Evolutionary conservation across 2,113 vertebrate genomes (phyloP), one percentile per base, ranked within the genome.

Genomic region (Okapia johnstoni): DNA sequence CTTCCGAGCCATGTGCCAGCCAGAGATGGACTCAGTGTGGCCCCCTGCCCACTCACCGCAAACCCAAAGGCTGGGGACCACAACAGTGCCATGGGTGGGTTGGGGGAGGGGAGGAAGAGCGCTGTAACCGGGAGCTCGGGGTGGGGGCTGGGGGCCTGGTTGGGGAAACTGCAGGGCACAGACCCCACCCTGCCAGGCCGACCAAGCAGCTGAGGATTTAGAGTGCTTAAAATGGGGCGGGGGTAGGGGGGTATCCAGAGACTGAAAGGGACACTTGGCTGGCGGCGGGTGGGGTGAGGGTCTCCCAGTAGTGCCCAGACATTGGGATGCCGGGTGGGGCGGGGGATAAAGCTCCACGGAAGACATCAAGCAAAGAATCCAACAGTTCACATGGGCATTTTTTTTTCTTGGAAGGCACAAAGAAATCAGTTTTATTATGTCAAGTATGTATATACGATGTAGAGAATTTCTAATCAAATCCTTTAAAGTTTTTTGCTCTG

Each of bases 241-340:
- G 7, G 54, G 2, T 28, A n/a, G 14, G 3, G 54, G 3, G 50
- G 14, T 1, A 43, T 23, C 52, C 77, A 66, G 60, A 23, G 80
- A 30, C 28, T 1, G 13, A 54, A n/a, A 60, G 43, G 54, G 46
- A 25, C 46, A 1, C 57, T 15, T 15, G 26, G 21, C 23, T 11
- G 26, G 12, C 17, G 1, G 3, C 9, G 33, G 16, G 54, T 3
- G 1, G 5, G 16, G 54, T 2, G 1, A 7, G 26, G 12, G 17
- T n/a, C 55, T 48, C 40, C 15, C 8, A 0, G 21, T 4, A 3
- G 12, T 7, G 19, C 21, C 43, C 3, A 28, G 85, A 23, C 46
- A 23, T 36, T 46, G 46, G 54, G 54, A 61, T 40, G 66, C 15
- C 3, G 52, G 50, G 26, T 0, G 15, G 3, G 57, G 58, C 2